Conservation (phyloP, 2,113 vertebrate genomes). For the Meriones unguiculatus region DNA sequence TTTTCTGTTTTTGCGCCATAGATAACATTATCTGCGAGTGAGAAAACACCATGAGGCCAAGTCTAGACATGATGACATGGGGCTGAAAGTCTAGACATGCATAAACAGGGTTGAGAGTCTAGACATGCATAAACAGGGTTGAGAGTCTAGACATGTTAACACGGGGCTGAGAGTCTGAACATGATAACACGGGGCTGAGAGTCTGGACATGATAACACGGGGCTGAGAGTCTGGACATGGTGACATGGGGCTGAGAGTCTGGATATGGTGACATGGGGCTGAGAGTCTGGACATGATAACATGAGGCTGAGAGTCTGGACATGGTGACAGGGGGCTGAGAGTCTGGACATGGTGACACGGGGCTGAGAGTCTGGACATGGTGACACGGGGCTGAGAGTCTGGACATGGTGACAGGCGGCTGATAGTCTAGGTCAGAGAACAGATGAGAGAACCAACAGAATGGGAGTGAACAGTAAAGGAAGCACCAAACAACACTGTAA, state of each 20-base stretch:
- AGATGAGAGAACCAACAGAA: background rate
- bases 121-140: too few species aligned
- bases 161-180: background rate
- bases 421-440: background rate
- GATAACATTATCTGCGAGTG: background rate
- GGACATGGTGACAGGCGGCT: background rate
- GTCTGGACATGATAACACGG: too few species aligned
- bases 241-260: background rate
- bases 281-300: too few species aligned
- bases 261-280: background rate
- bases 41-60: background rate
- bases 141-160: too few species aligned
- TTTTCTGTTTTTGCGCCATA: background rate
- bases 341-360: background rate
- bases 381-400: too few species aligned
- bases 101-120: background rate
- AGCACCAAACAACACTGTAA: background rate
- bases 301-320: too few species aligned
- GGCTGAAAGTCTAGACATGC: too few species aligned
- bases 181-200: background rate
- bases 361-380: too few species aligned
- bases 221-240: too few species aligned
- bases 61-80: background rate
- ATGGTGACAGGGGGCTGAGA: background rate
- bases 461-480: background rate